Evolutionary conservation across 2,888 invertebrate species (phyloP).

Genomic region (Catocala sponsa): DNA sequence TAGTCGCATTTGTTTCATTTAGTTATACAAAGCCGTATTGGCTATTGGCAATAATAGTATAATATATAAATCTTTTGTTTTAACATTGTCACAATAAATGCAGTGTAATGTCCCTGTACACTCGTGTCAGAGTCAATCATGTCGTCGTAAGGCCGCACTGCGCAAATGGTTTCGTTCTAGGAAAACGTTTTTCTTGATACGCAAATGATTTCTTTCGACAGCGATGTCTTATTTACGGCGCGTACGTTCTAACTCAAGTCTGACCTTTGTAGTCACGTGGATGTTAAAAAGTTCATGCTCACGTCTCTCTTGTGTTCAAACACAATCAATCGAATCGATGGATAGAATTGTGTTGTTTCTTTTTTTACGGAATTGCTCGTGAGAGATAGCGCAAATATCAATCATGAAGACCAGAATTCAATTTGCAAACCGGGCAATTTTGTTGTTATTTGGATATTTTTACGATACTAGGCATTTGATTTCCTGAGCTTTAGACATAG

Average conservation of each 20-base stretch:
- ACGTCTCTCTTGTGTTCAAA: slow-evolving; percentile 28
- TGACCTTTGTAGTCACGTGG: slow-evolving; percentile 46
- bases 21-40: too few species aligned
- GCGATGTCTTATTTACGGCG: slow-evolving; percentile 44
- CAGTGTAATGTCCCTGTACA: slow-evolving; percentile 19
- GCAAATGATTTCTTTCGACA: slow-evolving; percentile 52
- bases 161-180: slow-evolving; percentile 40
- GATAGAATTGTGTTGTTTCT: neutral
- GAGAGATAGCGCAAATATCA: too few species aligned
- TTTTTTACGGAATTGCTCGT: neutral
- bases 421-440: too few species aligned
- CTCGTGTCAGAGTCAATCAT: slow-evolving; percentile 34
- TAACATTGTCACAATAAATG: slow-evolving; percentile 17
- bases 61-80: slow-evolving; percentile 10
- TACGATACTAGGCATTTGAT: too few species aligned
- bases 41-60: too few species aligned
- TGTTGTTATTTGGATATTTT: too few species aligned
- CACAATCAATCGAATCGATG: neutral
- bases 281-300: slow-evolving; percentile 12
- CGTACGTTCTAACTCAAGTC: slow-evolving; percentile 19
- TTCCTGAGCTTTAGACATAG: too few species aligned
- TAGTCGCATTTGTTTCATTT: too few species aligned
- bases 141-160: slow-evolving; percentile 21
- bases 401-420: too few species aligned
- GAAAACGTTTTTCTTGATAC: slow-evolving; percentile 51